Base-by-base conservation (phyloP, 2,888 invertebrate species). In the Diarsia mendica region DNA sequence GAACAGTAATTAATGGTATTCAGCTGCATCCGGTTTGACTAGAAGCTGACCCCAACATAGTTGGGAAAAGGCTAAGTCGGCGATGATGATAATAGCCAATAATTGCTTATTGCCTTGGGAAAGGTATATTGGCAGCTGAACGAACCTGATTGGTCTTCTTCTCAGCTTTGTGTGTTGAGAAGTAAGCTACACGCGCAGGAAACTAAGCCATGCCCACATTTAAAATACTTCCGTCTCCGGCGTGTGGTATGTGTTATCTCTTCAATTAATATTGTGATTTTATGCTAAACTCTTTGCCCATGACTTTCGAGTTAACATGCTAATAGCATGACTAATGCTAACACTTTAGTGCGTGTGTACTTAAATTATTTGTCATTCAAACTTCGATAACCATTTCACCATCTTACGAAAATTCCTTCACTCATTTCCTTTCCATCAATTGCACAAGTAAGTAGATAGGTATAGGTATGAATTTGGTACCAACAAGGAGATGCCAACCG, bases 251-350 rank as follows among this genome's bases (percentile, higher is more conserved):
- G 13, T 70, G 44, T 68, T 53, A 67, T 72, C 48, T 58, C 10
- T 48, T 67, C 53, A 60, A 39, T 80, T 55, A 67, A 55, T 28
- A 64, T 51, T 48, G 61, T 67, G 33, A 60, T 80, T 72, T 60
- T 73, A 80, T 84, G 81, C 49, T 55, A 46, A 80, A 44, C 23
- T 63, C 46, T 58, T 58, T 60, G 48, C 39, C 67, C 64, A 33
- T 84, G 33, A 84, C 44, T 64, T 79, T 72, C 10, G n/a, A 44
- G 13, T 58, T 72, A 58, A 79, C 49, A 72, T 67, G 28, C n/a
- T 48, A 67, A 80, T 20, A 15, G 44, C 28, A 46, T 64, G 64
- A 67, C n/a, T 83, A 70, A 68, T 64, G 2, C 10, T 5, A 11
- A 20, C 51, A 46, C 1, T 55, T 67, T 23, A 44, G 44, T 33